phyloP scores from a whole-genome alignment of 1,140 invertebrate genomes.

The Globodera rostochiensis region DNA sequence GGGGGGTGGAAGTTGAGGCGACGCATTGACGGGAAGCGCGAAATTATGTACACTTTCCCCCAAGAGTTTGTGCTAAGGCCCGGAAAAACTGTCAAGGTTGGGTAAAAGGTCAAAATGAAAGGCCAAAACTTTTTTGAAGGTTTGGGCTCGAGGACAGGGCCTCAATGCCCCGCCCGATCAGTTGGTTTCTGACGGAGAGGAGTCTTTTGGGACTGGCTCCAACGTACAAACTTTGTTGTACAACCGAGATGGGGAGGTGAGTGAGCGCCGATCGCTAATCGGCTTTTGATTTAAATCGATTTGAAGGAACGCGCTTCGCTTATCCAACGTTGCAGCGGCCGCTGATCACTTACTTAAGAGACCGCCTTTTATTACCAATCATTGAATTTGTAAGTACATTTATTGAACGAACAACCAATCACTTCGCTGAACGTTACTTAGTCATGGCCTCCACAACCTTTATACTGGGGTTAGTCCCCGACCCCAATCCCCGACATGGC shows the following conservation, averaged over 20 bases:
- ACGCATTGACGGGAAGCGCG: slow-evolving; percentile 60
- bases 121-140: slow-evolving; percentile 35
- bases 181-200: slow-evolving; percentile 62
- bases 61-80: slow-evolving; percentile 59
- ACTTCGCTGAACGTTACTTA: too few relatives aligned
- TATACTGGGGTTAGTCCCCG: too few relatives aligned
- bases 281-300: not conserved
- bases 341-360: not conserved
- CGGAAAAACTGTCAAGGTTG: slow-evolving; percentile 60
- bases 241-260: slow-evolving; percentile 59
- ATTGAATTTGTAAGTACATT: too few relatives aligned
- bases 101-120: slow-evolving; percentile 4
- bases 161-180: slow-evolving; percentile 58
- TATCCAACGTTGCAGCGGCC: slow-evolving; percentile 53
- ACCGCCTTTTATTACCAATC: too few relatives aligned
- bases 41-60: slow-evolving; percentile 64
- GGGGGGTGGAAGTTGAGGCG: slow-evolving; percentile 66
- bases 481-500: too few relatives aligned
- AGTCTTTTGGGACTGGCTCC: slow-evolving; percentile 60
- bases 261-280: not conserved
- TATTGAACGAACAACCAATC: too few relatives aligned
- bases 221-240: slow-evolving; percentile 65
- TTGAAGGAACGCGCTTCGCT: slow-evolving; percentile 61
- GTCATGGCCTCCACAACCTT: too few relatives aligned
- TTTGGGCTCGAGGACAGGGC: slow-evolving; percentile 62